Evolutionary conservation across 2,888 invertebrate species (phyloP), one percentile per base, ranked within the genome.

Genomic region (Lucinisca nassula): DNA sequence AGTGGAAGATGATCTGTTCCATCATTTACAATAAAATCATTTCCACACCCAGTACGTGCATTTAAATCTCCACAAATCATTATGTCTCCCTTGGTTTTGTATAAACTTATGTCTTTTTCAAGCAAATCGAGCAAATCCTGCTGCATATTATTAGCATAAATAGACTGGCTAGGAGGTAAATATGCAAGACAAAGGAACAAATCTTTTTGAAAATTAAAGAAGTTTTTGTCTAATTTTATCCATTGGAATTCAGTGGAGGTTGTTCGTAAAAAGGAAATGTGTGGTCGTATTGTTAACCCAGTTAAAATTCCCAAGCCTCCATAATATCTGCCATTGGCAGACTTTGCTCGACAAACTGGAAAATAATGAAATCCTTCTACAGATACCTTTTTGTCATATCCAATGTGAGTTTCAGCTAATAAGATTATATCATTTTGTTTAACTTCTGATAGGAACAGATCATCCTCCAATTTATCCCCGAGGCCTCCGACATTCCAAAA

Each of bases 131-230:
- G 55, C n/a, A 55, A 21, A n/a, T 55, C 55, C 58, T 75, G 27
- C n/a, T 74, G 32, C 61, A 67, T 55, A 17, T 79, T 79, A 10
- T 61, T 40, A 40, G 45, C n/a, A 40, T 61, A 49, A 8, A 45
- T 40, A 55, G 83, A 84, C 24, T 78, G 51, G 17, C 27, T 30
- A 17, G 75, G 70, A 24, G 84, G 74, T 21, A 74, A 49, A 30
- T 79, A 79, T 32, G 55, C 61, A 21, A 67, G 32, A 79, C 79
- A 79, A 45, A 84, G 35, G 40, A 61, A 84, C 35, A 84, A n/a
- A 21, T 84, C 84, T 45, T 61, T 37, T 74, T 45, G 24, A n/a
- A 84, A 32, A 49, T 58, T 17, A 37, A 84, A 79, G 67, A 70
- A 73, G 1, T 35, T n/a, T 58, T 83, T 83, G 17, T 83, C 78